A percentile compares a stretch with the other conserved stretches of the same genome.
phyloP scores from a whole-genome alignment of 35 echinoderm and acorn worm genomes.

The Chiridota heheva region DNA sequence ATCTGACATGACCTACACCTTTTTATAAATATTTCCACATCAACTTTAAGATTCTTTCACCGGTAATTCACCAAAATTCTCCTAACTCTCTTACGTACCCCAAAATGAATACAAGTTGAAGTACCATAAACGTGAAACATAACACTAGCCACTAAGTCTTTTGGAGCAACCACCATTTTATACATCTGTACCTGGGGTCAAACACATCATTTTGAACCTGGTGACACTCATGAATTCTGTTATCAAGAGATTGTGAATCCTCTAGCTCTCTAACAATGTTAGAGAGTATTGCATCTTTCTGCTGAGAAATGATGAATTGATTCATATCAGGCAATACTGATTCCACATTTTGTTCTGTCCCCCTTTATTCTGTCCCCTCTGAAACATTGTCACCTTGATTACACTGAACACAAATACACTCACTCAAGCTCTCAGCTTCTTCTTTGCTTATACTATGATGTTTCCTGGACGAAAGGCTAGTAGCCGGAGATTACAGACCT shows the following conservation, averaged over 20 bases:
- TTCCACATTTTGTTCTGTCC: background rate
- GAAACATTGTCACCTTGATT: too few relatives aligned
- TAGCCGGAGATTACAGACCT: too few relatives aligned
- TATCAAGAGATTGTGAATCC: background rate
- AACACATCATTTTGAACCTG: background rate
- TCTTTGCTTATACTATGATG: background rate
- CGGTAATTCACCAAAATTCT: too few relatives aligned
- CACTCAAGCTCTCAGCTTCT: background rate
- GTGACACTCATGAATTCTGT: background rate
- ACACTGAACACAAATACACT: background rate
- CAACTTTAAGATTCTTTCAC: background rate
- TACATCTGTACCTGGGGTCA: too few relatives aligned
- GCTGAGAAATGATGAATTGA: conserved; percentile 5
- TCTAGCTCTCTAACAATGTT: too few relatives aligned
- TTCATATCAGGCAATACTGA: conserved; percentile 2
- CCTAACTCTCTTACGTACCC: too few relatives aligned
- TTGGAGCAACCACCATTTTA: too few relatives aligned
- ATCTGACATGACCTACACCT: conserved; percentile 1
- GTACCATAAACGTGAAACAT: too few relatives aligned
- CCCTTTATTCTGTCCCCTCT: too few relatives aligned
- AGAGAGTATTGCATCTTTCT: background rate
- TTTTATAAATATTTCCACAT: conserved; percentile 19
- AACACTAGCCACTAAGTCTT: too few relatives aligned
- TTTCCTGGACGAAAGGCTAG: too few relatives aligned
- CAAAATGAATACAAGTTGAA: too few relatives aligned